Base-by-base conservation (phyloP, 2,888 invertebrate genomes). In the Hirudinaria manillensis region DNA sequence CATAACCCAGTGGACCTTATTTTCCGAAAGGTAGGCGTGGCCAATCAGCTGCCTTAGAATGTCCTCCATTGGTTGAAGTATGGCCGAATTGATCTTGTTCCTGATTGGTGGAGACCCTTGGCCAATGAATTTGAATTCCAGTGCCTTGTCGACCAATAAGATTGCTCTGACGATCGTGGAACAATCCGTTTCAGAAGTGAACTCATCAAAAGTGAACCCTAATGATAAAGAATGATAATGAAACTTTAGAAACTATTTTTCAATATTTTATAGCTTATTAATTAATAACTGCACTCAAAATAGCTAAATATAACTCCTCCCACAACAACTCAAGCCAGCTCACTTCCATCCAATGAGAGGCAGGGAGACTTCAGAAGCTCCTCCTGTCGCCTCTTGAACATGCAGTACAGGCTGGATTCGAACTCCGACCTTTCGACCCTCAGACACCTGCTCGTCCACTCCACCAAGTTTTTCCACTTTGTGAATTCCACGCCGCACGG, bases 21-120 rank as follows among this genome's bases (percentile, higher is more conserved):
- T 24, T 36, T 72, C 72, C 10, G 72, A 72, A 21, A 72, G 56
- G 36, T 72, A 72, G n/a, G 72, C 72, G 32, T 56, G 55, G 21
- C 34, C 21, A 27, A 24, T 56, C 27, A 72, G n/a, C 21, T 55
- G 36, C 29, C 0, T n/a, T n/a, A 72, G 24, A 72, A 72, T 29
- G 16, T 72, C 72, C 21, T 29, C 56, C 32, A 72, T 29, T 56
- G 56, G 16, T 21, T 55, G 27, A 53, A 72, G 56, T 19, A 29
- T 7, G 32, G 29, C 56, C 19, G 51, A 19, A 21, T 24, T 27
- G 29, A 61, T 16, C 24, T 61, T 29, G 29, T 27, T 29, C 29
- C 6, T 61, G 24, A 61, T 29, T 29, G 29, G 29, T 61, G 24
- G 19, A 29, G 7, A 10, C 7, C 19, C 61, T 7, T 61, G 61